Base-by-base conservation (phyloP, 2,797 vertebrate genomes). In the Oryzias dopingdopingensis region DNA sequence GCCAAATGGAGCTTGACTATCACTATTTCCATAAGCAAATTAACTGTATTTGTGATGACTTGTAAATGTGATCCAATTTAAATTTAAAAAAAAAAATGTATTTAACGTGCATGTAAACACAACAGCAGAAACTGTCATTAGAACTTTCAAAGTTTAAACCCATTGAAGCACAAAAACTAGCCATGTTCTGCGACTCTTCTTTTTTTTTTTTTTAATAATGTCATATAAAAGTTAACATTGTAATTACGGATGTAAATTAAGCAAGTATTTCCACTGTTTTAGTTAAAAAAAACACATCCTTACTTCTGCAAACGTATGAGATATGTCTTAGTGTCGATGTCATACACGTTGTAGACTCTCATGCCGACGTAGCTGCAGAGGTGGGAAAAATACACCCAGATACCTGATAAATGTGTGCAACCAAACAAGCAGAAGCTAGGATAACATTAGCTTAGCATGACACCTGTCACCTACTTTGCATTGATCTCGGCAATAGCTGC, bases 251-350 rank as follows among this genome's bases (percentile, higher is more conserved):
- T 32, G 8, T 37, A 12, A 3, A 12, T 37, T 18, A 14, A 46
- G 7, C 12, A 4, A 46, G 18, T 47, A 23, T 45, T 37, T 37
- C 10, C 10, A 37, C 12, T 4, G 4, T 46, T 4, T 44, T 44
- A n/a, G 42, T 7, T 6, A 14, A 1, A 5, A 46, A 16, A 42
- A 52, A 42, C 18, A 3, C 15, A 43, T 23, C 29, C 95, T 96
- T 93, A 99, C 96, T 96, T 98, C 53, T 99, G 97, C 13, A 99
- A 92, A 43, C 95, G 95, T 75, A 99, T 97, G 65, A 99, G 95
- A 42, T 98, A 99, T 0, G 96, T 99, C 92, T 97, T 98, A 50
- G 87, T 98, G 87, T 99, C 97, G 88, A 99, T 96, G 86, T 99
- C 97, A 29, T 99, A 99, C 45, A 99, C 92, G 65, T 99, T 99